Evolutionary conservation across 2,888 invertebrate species (phyloP), one percentile per base, ranked within the genome.

Genomic region (Ceraclea dissimilis): DNA sequence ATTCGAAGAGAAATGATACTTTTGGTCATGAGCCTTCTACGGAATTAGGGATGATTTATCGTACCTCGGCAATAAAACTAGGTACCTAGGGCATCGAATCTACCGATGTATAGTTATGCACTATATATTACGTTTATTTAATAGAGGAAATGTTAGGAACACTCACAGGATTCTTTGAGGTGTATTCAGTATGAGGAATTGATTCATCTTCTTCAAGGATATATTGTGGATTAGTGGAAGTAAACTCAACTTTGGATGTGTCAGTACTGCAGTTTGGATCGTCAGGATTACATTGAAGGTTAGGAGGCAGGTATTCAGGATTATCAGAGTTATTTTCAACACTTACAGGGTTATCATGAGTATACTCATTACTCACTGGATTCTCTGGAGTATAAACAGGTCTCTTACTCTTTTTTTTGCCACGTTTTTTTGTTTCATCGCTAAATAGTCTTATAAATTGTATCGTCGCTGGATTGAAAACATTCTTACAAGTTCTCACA

Each of bases 301-400:
- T 26, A 10, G 10, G 5, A 26, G 4, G 10, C 5, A 10, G 26
- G 26, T 26, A 26, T 10, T 16, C 5, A 5, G 17, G 6, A 6
- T 6, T 43, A 6, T 4, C 5, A 43, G 16, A 43, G 13, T 47
- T 47, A 18, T 47, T 19, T 8, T 47, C 19, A 47, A 17, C 17
- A 13, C 19, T 47, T 17, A 47, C 47, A 47, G 17, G 18, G 17
- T 18, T 13, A 13, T 39, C 39, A n/a, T 39, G 39, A 4, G 16
- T n/a, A 39, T 16, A 39, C 13, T 39, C 39, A 16, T 5, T 39
- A 51, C 54, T 47, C 31, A 60, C 61, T 11, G 52, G 52, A 20
- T 54, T 46, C 51, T 59, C 61, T 13, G 59, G 59, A 8, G 51
- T 51, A 50, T 57, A 61, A 10, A 57, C 49, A 16, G 59, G 61